Conservation (phyloP, 2,113 vertebrate genomes). For the Strigops habroptila region DNA sequence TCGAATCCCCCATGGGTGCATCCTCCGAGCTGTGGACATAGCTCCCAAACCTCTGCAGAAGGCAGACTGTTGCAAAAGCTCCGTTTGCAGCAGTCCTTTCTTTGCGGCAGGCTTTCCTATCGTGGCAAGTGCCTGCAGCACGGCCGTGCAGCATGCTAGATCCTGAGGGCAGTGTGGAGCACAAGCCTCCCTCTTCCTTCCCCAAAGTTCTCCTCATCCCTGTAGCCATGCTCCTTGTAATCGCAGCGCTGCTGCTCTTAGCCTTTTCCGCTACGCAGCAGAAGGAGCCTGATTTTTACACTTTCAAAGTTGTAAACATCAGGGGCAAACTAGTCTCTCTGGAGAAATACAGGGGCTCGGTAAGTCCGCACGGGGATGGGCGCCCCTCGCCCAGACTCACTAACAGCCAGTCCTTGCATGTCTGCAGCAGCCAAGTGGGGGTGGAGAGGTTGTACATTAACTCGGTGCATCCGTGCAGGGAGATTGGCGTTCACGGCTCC, state of each 20-base stretch:
- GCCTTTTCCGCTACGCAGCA: constrained; percentile 65
- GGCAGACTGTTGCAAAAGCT: constrained; percentile 23
- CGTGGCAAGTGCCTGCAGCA: not conserved
- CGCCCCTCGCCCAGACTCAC: not conserved
- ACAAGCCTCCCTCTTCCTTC: constrained; percentile 1
- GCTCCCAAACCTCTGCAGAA: accelerated
- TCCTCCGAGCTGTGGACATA: accelerated
- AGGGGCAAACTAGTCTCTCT: constrained; percentile 92
- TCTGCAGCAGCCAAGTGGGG: not conserved
- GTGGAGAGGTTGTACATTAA: not conserved
- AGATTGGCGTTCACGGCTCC: not conserved
- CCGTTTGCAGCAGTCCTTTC: constrained; percentile 44
- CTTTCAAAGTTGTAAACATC: constrained; percentile 92
- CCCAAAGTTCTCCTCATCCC: not conserved
- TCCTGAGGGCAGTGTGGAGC: constrained; percentile 68
- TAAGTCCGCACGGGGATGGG: constrained; percentile 72
- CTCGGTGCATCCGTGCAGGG: not conserved
- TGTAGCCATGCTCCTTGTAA: constrained; percentile 68
- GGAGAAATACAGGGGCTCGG: constrained; percentile 96
- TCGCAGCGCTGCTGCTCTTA: constrained; percentile 66
- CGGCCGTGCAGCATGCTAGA: constrained; percentile 61
- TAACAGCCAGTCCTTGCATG: constrained; percentile 4
- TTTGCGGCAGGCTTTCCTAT: constrained; percentile 18
- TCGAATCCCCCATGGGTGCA: accelerated
- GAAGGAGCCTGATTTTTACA: constrained; percentile 88